Conservation (phyloP, 2,113 vertebrate species). For the Sylvietta virens region DNA sequence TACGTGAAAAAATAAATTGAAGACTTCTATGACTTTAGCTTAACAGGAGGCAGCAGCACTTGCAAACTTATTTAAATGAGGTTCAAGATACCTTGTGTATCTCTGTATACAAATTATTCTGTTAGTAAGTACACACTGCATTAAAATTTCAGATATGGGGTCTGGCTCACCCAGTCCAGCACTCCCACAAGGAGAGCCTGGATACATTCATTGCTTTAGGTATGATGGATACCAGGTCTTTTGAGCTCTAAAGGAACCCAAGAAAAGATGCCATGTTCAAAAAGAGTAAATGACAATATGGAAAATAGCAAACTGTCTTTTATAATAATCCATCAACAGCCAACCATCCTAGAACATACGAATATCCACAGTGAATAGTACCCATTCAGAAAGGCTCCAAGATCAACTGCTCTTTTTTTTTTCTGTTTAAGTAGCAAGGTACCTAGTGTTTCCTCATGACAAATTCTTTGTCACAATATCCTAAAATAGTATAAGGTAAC, state of each 20-base stretch:
- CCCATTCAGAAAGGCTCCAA: background rate
- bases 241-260: background rate
- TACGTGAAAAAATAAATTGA: background rate
- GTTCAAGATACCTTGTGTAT: background rate
- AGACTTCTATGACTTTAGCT: background rate
- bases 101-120: constrained; percentile 5
- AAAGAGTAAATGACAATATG: background rate
- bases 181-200: background rate
- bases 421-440: background rate
- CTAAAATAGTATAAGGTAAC: background rate
- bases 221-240: background rate
- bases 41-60: constrained; percentile 29
- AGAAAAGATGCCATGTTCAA: background rate
- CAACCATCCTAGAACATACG: background rate
- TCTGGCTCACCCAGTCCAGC: background rate
- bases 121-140: background rate
- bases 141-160: background rate
- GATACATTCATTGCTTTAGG: constrained; percentile 16
- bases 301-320: background rate
- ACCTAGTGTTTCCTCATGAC: background rate
- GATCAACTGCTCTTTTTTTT: background rate
- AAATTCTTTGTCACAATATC: background rate
- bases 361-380: background rate
- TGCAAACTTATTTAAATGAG: constrained; percentile 29
- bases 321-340: background rate